These are phyloP conservation scores for Ailurus styani DNA, from an alignment of 2,113 vertebrate genomes.

Conservation along the genomic window DNA sequence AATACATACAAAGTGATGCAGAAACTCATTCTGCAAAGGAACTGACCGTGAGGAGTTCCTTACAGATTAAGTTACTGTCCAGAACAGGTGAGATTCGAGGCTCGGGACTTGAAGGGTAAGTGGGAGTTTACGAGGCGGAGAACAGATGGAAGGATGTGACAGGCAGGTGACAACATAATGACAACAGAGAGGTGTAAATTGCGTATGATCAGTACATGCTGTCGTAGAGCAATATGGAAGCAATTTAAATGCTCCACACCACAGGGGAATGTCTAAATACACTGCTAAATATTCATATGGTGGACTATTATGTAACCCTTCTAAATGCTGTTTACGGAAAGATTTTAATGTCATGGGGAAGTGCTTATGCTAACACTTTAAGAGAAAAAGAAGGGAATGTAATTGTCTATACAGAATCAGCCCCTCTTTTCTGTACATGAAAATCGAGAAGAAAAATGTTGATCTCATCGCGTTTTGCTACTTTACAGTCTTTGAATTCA, in stretches of 20 bases:
- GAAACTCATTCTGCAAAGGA: background rate
- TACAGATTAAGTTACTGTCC: background rate
- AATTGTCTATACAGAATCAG: background rate
- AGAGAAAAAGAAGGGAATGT: background rate
- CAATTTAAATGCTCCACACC: background rate
- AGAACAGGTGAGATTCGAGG: background rate
- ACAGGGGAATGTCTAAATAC: background rate
- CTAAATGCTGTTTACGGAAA: background rate
- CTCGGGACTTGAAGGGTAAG: background rate
- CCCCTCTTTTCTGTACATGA: background rate
- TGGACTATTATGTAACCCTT: background rate
- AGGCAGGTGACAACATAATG: background rate
- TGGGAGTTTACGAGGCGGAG: background rate
- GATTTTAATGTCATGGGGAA: background rate
- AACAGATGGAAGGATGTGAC: background rate
- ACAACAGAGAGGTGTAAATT: no score
- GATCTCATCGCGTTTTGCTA: background rate
- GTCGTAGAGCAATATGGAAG: background rate
- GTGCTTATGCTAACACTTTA: background rate
- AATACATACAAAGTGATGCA: background rate
- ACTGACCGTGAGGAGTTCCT: background rate
- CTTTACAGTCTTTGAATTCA: background rate
- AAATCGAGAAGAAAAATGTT: background rate
- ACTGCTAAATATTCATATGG: background rate
- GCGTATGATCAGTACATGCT: background rate